phyloP scores from a whole-genome alignment of 2,113 vertebrate species.

The Pao palembangensis region DNA sequence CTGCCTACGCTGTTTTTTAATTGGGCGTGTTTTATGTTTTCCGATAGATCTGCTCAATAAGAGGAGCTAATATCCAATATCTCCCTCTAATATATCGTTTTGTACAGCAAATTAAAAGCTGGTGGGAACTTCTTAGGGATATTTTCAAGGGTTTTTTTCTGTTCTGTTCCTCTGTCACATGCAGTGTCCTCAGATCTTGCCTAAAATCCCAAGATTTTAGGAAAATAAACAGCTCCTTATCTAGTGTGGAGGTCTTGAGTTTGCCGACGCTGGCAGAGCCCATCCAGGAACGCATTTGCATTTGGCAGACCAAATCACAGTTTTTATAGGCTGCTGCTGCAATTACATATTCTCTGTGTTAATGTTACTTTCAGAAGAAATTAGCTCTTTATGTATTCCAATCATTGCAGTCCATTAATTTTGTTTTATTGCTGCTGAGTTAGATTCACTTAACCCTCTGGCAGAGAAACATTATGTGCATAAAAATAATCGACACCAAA shows the following conservation, averaged over 20 bases:
- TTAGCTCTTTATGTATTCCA: constrained; percentile 75
- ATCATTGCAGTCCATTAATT: constrained; percentile 79
- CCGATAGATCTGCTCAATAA: no score
- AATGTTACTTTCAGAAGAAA: constrained; percentile 76
- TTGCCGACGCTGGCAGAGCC: constrained; percentile 61
- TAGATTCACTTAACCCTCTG: constrained; percentile 76
- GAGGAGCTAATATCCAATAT: no score
- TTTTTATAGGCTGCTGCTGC: constrained; percentile 74
- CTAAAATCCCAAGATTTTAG: constrained; percentile 44
- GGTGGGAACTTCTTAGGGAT: no score
- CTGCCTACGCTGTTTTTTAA: neutral
- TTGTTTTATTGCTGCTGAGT: constrained; percentile 80
- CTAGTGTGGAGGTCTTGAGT: constrained; percentile 47
- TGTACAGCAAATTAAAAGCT: no score
- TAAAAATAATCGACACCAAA: constrained; percentile 77
- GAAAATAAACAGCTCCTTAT: constrained; percentile 21
- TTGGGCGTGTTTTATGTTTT: neutral
- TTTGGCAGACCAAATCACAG: constrained; percentile 72
- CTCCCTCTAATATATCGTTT: no score
- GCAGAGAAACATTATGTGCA: constrained; percentile 67
- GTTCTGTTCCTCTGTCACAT: no score
- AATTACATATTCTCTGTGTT: constrained; percentile 76
- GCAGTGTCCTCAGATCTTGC: neutral
- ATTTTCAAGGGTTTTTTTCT: no score
- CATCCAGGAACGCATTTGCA: constrained; percentile 64